Conservation (phyloP, 2,113 vertebrate species). For the Anolis carolinensis region DNA sequence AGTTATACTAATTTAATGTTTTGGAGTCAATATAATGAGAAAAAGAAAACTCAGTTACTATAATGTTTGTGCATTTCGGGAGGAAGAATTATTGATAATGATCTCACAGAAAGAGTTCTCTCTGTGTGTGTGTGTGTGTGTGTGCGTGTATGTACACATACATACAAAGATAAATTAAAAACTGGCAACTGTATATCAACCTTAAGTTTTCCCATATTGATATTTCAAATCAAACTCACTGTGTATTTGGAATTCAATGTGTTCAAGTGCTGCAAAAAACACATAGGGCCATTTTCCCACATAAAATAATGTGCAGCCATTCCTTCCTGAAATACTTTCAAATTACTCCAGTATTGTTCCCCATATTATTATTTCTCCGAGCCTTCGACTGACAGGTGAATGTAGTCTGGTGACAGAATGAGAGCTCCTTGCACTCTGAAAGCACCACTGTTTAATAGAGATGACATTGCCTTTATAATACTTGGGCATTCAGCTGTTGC, state of each 20-base stretch:
- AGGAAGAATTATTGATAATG: background rate
- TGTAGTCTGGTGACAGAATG: slow-evolving; percentile 39
- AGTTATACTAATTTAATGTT: background rate
- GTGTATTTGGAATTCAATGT: slow-evolving; percentile 18
- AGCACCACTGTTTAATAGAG: slow-evolving; percentile 48
- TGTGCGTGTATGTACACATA: background rate
- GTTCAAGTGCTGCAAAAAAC: background rate
- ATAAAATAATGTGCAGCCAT: background rate
- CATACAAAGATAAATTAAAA: background rate
- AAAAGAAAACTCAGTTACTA: background rate
- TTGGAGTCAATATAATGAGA: background rate
- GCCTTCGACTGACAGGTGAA: slow-evolving; percentile 30
- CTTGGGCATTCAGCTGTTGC: slow-evolving; percentile 57
- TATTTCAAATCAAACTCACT: slow-evolving; percentile 42
- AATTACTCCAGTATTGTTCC: slow-evolving; percentile 22
- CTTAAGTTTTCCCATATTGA: slow-evolving; percentile 1
- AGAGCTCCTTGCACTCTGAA: slow-evolving; percentile 43
- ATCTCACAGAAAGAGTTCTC: background rate
- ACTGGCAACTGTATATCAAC: slow-evolving; percentile 18
- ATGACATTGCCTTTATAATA: slow-evolving; percentile 52
- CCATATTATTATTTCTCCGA: slow-evolving; percentile 22
- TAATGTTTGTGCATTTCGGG: background rate
- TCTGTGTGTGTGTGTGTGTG: background rate
- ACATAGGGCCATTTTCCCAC: slow-evolving; percentile 2
- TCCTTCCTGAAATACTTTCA: slow-evolving; percentile 4